Evolutionary conservation across 2,888 invertebrate species (phyloP).

Genomic region (Cheilosia vernalis): DNA sequence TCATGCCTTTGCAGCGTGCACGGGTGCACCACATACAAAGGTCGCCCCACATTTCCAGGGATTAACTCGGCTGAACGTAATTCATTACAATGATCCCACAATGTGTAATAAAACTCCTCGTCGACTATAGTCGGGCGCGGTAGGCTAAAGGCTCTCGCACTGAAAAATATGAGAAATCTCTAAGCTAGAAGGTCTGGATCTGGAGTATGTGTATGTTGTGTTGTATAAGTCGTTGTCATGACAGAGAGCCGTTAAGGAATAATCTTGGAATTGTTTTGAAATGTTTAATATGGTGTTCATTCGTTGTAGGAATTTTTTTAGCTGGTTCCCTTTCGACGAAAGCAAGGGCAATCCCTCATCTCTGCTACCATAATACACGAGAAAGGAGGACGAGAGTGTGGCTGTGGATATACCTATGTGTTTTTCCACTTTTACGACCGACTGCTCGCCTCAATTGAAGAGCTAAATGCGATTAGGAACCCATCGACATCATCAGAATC

Average conservation of each 20-base stretch:
- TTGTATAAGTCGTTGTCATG: conserved; percentile 57
- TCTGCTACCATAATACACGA: background rate
- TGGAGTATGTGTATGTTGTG: conserved; percentile 6
- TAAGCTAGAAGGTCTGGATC: conserved; percentile 31
- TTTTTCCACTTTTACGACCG: conserved; percentile 66
- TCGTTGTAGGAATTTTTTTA: conserved; percentile 28
- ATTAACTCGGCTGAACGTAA: conserved; percentile 74
- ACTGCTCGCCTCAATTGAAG: conserved; percentile 69
- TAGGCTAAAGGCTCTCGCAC: conserved; percentile 5
- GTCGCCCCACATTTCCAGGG: conserved; percentile 70
- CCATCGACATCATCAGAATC: conserved; percentile 67
- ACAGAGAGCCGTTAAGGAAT: conserved; percentile 68
- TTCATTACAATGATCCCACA: conserved; percentile 74
- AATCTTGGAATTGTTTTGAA: conserved; percentile 74
- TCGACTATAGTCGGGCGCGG: conserved; percentile 31
- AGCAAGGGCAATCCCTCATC: conserved; percentile 47
- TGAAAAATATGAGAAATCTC: conserved; percentile 9
- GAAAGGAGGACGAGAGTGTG: conserved; percentile 7
- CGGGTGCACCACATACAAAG: conserved; percentile 46
- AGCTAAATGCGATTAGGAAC: conserved; percentile 73
- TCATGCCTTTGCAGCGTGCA: conserved; percentile 11
- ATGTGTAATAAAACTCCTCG: conserved; percentile 72
- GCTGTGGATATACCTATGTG: conserved; percentile 35
- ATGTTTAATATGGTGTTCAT: conserved; percentile 73
- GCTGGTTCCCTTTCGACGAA: background rate